Conservation (phyloP, 2,113 vertebrate genomes). For the Chionis minor region DNA sequence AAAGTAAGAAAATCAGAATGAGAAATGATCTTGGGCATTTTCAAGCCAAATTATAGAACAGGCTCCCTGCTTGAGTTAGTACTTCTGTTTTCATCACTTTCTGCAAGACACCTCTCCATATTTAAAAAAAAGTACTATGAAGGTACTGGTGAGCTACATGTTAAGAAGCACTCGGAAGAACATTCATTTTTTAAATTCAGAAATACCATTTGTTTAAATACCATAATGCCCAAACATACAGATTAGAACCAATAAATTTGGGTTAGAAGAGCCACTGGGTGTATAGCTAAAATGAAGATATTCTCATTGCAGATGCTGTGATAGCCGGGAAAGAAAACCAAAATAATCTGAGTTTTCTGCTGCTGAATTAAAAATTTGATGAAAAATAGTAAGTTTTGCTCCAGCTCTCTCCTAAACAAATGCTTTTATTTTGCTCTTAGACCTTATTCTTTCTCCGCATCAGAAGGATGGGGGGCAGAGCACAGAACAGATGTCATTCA, state of each 20-base stretch:
- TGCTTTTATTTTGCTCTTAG: not conserved
- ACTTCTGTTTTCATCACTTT: not conserved
- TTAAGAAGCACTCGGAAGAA: not conserved
- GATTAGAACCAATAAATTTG: not conserved
- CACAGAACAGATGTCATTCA: not conserved
- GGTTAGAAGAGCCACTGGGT: not conserved
- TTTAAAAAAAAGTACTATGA: not conserved
- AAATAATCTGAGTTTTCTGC: not conserved
- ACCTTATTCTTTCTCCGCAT: not conserved
- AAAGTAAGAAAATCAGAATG: not conserved
- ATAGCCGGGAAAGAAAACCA: not conserved
- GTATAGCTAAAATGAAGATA: not conserved
- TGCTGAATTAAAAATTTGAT: not conserved
- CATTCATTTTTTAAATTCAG: not conserved
- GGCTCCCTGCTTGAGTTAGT: not conserved
- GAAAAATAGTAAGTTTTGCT: not conserved
- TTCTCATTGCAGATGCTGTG: not conserved
- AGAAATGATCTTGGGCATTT: not conserved
- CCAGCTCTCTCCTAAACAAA: not conserved
- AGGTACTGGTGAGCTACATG: not conserved
- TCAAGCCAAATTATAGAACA: not conserved
- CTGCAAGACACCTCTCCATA: not conserved
- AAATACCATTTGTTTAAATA: not conserved
- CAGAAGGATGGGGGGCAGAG: not conserved
- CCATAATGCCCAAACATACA: not conserved